Evolutionary conservation across 2,797 vertebrate genomes (phyloP).

Genomic region (Micrastur ruficollis): DNA sequence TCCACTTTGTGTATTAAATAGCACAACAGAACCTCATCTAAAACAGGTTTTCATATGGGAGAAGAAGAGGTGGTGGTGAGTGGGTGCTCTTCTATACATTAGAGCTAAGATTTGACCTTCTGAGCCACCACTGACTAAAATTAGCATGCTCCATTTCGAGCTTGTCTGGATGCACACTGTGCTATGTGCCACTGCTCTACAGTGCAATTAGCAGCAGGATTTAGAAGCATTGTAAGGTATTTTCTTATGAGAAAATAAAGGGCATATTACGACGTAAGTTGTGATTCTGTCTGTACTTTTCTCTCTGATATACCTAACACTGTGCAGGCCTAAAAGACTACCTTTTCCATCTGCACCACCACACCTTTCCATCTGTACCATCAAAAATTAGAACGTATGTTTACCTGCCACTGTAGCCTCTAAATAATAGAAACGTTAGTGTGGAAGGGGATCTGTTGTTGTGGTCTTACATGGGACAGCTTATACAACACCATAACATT

Average conservation of each 20-base stretch:
- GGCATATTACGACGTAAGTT: not conserved
- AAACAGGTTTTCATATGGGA: not conserved
- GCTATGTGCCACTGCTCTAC: not conserved
- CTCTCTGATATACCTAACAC: not conserved
- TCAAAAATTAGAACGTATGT: not conserved
- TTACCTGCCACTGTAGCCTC: not conserved
- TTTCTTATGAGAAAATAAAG: not conserved
- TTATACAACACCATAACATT: not conserved
- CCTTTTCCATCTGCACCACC: not conserved
- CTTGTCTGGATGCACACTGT: not conserved
- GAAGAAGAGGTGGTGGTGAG: not conserved
- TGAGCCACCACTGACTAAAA: conserved; percentile 23
- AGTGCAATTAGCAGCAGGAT: not conserved
- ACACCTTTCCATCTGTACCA: not conserved
- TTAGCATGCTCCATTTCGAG: not conserved
- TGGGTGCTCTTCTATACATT: not conserved
- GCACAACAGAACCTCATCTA: not conserved
- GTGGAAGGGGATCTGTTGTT: not conserved
- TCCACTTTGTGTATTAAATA: not conserved
- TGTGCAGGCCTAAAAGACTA: not conserved
- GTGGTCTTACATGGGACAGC: not conserved
- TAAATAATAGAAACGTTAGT: not conserved
- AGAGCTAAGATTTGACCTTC: not conserved
- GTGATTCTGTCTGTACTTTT: not conserved
- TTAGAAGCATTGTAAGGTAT: not conserved